Evolutionary conservation across 2,888 invertebrate species (phyloP).

Genomic region (Julus scanicus): DNA sequence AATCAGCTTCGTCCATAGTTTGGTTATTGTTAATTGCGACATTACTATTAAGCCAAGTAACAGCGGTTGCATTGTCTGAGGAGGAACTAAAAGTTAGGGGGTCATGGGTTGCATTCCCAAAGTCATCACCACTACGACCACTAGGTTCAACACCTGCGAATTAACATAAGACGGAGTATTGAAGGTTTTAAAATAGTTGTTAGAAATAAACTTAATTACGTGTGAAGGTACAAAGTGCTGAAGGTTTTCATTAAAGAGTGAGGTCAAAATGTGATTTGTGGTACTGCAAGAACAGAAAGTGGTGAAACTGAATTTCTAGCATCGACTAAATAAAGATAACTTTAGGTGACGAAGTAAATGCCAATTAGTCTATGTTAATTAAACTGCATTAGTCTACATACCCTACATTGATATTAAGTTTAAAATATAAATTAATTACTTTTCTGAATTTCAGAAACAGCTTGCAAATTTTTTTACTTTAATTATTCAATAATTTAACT

Average conservation of each 20-base stretch:
- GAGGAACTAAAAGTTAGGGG: neutral
- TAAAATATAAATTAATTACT: too few species aligned
- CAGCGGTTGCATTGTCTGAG: neutral
- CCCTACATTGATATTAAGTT: too few species aligned
- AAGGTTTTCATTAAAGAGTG: neutral
- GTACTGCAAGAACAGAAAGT: neutral
- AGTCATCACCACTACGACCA: constrained; percentile 3
- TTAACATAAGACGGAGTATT: neutral
- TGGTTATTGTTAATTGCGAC: neutral
- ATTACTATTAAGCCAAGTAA: neutral
- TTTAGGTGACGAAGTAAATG: neutral
- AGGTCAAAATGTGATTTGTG: neutral
- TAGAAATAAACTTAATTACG: neutral
- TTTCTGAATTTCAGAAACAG: too few species aligned
- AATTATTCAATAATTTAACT: too few species aligned
- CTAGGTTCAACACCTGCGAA: constrained; percentile 6
- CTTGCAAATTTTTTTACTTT: too few species aligned
- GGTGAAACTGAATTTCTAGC: neutral
- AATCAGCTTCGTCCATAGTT: neutral
- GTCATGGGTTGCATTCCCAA: constrained; percentile 11
- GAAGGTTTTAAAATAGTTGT: neutral
- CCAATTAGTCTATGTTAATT: neutral
- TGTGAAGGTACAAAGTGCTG: neutral
- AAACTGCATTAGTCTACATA: too few species aligned
- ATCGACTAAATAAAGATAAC: neutral